Evolutionary conservation across 2,113 vertebrate species (phyloP).

Genomic region (Pachypanchax playfairii): DNA sequence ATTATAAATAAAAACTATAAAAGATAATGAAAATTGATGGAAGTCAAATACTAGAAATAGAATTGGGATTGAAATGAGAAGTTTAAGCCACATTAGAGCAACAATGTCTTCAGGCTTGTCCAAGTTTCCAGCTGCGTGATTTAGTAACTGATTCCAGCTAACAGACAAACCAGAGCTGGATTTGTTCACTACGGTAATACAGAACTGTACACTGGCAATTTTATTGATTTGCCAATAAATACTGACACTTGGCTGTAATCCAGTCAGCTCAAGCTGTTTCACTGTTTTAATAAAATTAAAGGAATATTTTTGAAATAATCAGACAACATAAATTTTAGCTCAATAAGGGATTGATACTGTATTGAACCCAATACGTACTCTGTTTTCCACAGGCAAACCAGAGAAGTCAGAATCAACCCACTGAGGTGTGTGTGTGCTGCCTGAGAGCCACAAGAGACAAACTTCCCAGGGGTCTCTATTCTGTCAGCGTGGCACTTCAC

Average conservation of each 20-base stretch:
- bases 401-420: slow-evolving; percentile 59
- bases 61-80: no score
- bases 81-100: no score
- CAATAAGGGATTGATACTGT: not conserved
- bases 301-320: not conserved
- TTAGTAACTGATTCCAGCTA: not conserved
- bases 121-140: not conserved
- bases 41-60: no score
- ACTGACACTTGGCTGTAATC: not conserved
- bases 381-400: slow-evolving; percentile 74
- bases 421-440: slow-evolving; percentile 85
- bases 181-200: not conserved
- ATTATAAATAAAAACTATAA: no score
- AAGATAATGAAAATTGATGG: no score
- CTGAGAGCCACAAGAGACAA: slow-evolving; percentile 89
- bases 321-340: no score
- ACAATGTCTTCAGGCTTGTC: no score
- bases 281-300: not conserved
- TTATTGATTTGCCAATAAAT: not conserved
- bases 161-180: not conserved
- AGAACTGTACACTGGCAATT: not conserved
- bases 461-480: slow-evolving; percentile 83
- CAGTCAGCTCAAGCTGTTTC: not conserved
- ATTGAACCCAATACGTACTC: not conserved
- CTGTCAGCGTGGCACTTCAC: slow-evolving; percentile 82